Percentiles rank a stretch among this genome's conserved stretches.
Evolutionary conservation across 2,113 vertebrate species (phyloP).

Genomic region (Thalassarche chlororhynchos): DNA sequence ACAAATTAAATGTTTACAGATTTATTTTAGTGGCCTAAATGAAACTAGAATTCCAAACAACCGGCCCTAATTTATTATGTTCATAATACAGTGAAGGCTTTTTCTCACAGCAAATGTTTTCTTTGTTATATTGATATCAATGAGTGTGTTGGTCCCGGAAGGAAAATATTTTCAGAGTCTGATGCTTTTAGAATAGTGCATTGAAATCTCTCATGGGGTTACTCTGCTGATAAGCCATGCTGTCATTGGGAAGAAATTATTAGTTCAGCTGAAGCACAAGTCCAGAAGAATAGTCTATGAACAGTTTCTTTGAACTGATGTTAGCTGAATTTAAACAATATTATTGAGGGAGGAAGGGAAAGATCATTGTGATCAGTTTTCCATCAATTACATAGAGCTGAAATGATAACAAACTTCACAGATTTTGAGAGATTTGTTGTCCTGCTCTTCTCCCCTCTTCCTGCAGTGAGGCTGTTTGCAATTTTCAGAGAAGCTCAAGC

Average conservation of each 20-base stretch:
- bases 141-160: neutral
- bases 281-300: neutral
- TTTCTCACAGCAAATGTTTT: conserved; percentile 48
- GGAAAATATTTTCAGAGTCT: neutral
- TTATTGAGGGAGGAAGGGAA: neutral
- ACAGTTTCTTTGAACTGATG: neutral
- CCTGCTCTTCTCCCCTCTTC: neutral
- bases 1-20: neutral
- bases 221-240: neutral
- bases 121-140: conserved; percentile 10
- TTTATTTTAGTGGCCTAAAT: neutral
- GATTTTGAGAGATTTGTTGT: neutral
- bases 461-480: neutral
- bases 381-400: neutral
- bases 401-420: neutral
- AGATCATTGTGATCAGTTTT: neutral
- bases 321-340: neutral
- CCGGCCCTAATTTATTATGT: neutral
- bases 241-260: neutral
- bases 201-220: neutral
- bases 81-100: neutral
- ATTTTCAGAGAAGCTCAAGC: neutral
- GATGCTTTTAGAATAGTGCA: neutral
- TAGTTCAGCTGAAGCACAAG: neutral
- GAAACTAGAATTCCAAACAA: neutral